Base-by-base conservation (phyloP, 2,113 vertebrate genomes). In the Physeter macrocephalus region DNA sequence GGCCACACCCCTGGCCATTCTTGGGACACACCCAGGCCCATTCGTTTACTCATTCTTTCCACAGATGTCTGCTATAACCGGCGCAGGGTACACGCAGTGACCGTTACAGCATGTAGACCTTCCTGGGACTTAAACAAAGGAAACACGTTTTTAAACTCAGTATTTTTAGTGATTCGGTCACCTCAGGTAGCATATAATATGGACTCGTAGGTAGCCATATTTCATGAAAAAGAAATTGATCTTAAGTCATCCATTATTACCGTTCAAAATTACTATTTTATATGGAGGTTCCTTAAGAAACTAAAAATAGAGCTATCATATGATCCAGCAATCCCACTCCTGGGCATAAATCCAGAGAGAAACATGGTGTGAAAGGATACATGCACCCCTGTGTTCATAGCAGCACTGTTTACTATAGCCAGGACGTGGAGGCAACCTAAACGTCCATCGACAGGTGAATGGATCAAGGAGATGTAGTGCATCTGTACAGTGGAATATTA, bases 1-100 rank as follows among this genome's bases (percentile, higher is more conserved):
- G 15, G 72, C n/a, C 4, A 5, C n/a, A n/a, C n/a, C n/a, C n/a
- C 6, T 6, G 1, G 21, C 31, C 0, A 0, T 27, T 31, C 11
- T 15, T 15, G 13, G 61, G 85, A 36, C 41, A 21, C 1, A 3
- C 66, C 72, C 1, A 7, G 3, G 12, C 46, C 27, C 20, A 29
- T 59, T 31, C 17, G 25, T 17, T 27, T 15, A 52, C n/a, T 8
- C 64, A 1, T 31, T n/a, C 36, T 31, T 23, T 17, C n/a, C 43
- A 2, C 59, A 59, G 11, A 3, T 6, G 14, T 6, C 46, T 5
- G 2, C 39, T 14, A 1, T 3, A 9, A n/a, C 54, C 54, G 10
- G 43, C 27, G 31, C 39, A 2, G 11, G 34, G 74, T 1, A 3
- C 2, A 7, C 0, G 6, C 27, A 9, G 5, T 8, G n/a, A 46